Evolutionary conservation across 2,113 vertebrate species (phyloP).

Genomic region (Pogonocichla stellata): DNA sequence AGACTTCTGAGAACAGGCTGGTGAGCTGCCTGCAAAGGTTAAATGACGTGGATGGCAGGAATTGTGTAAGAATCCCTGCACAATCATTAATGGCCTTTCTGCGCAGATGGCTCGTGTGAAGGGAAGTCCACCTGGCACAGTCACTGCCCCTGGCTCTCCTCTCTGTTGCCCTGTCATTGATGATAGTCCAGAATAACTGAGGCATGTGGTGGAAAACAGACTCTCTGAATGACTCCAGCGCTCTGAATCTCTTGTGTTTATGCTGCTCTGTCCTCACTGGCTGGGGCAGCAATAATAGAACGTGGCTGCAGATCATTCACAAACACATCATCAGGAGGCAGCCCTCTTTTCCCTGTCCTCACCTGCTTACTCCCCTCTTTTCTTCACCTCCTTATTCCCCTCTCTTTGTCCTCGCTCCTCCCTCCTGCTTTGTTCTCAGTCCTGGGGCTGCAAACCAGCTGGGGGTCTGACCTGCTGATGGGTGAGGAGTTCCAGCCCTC

Average conservation of each 20-base stretch:
- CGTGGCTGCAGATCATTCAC: neutral
- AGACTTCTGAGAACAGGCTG: neutral
- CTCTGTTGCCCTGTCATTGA: neutral
- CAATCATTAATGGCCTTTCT: neutral
- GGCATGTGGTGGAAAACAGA: accelerated
- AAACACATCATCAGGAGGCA: neutral
- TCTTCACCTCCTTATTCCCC: neutral
- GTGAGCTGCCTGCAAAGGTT: neutral
- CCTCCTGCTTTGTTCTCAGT: neutral
- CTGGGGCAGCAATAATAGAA: neutral
- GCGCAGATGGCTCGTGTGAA: neutral
- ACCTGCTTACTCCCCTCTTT: neutral
- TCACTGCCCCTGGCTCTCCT: neutral
- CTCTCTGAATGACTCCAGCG: neutral
- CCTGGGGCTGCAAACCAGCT: neutral
- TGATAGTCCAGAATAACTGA: neutral
- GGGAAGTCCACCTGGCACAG: neutral
- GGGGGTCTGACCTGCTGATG: neutral
- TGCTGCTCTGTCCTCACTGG: neutral
- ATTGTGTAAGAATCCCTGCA: neutral
- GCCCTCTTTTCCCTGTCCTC: neutral
- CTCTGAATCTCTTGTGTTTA: neutral
- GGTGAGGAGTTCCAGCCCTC: neutral
- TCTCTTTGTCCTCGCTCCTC: neutral
- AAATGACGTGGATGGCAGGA: neutral